These are phyloP conservation scores for Hyaena hyaena DNA, from an alignment of 2,113 vertebrate species.

Conservation along the genomic window DNA sequence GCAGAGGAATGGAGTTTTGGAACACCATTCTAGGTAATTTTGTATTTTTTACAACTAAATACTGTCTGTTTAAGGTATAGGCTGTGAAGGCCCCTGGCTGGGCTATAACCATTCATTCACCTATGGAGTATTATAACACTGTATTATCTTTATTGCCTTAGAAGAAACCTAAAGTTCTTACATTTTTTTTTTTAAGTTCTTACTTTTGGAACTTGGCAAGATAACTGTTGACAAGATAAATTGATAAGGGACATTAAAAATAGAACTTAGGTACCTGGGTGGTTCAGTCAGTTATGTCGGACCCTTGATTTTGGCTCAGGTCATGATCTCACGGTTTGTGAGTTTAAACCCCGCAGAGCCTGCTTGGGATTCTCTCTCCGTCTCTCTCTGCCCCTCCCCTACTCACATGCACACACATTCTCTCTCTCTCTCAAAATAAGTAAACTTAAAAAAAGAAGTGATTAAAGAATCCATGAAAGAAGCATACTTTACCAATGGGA, in stretches of 20 bases:
- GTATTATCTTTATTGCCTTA: not conserved
- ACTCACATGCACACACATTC: no score
- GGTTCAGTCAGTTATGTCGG: no score
- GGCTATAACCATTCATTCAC: not conserved
- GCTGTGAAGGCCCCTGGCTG: not conserved
- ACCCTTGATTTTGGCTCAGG: no score
- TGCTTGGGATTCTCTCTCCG: no score
- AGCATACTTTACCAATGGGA: conserved; percentile 1
- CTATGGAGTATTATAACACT: not conserved
- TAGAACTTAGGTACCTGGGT: not conserved
- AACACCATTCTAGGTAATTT: conserved; percentile 34
- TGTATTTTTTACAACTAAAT: conserved; percentile 13
- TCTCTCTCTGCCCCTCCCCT: no score
- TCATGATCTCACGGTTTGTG: no score
- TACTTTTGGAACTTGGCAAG: not conserved
- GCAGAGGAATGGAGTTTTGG: conserved; percentile 34
- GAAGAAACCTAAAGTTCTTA: conserved; percentile 19
- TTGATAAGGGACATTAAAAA: conserved; percentile 43
- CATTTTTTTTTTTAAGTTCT: conserved; percentile 22
- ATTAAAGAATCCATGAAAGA: not conserved
- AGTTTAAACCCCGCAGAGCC: no score
- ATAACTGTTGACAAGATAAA: conserved; percentile 30
- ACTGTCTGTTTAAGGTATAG: not conserved
- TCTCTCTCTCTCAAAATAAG: no score
- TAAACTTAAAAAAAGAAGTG: conserved; percentile 51